Evolutionary conservation across 2,113 vertebrate genomes (phyloP).

Genomic region (Madoqua kirkii): DNA sequence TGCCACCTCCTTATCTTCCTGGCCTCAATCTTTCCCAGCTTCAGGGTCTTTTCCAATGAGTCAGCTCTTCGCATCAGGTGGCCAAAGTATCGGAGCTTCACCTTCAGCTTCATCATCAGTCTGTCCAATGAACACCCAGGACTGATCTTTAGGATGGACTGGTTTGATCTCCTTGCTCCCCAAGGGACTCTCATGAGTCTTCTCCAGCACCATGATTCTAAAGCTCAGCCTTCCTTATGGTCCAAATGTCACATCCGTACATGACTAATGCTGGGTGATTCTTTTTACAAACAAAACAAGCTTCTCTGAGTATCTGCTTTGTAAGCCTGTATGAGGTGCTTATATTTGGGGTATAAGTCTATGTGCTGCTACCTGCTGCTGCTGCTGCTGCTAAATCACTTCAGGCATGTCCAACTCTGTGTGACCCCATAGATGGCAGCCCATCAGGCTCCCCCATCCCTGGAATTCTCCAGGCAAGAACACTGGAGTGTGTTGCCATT

Average conservation of each 20-base stretch:
- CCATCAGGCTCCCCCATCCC: too few relatives aligned
- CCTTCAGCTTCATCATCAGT: background rate
- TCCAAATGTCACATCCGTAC: background rate
- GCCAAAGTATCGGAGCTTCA: background rate
- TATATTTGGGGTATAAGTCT: background rate
- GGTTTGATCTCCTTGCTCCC: background rate
- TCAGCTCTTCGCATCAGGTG: background rate
- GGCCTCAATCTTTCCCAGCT: background rate
- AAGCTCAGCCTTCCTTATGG: background rate
- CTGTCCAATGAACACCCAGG: background rate
- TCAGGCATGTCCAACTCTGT: rapidly evolving
- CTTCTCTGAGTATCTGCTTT: background rate
- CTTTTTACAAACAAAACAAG: background rate
- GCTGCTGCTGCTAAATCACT: too few relatives aligned
- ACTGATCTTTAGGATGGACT: background rate
- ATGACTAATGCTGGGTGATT: background rate
- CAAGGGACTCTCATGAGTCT: background rate
- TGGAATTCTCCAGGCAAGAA: too few relatives aligned
- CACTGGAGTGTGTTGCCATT: too few relatives aligned
- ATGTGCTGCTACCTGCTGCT: background rate
- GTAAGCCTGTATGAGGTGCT: too few relatives aligned
- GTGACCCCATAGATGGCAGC: too few relatives aligned
- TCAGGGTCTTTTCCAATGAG: background rate
- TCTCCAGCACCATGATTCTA: background rate
- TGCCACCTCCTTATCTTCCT: background rate